Percentiles rank a stretch among this genome's conserved stretches.
phyloP scores from a whole-genome alignment of 2,113 vertebrate species.

The Tyto alba region DNA sequence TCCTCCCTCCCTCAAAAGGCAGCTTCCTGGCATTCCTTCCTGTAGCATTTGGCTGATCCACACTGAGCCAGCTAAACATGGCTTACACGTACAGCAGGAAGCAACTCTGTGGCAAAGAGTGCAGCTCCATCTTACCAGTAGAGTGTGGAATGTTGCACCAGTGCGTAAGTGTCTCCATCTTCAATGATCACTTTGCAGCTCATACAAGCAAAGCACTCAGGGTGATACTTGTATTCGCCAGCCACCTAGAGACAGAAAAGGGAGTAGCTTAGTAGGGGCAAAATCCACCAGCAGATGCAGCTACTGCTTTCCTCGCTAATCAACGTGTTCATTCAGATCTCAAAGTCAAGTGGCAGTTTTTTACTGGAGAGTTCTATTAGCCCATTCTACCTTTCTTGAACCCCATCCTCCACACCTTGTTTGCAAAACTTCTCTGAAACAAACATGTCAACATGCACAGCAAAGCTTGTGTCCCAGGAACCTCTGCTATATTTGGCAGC shows the following conservation, averaged over 20 bases:
- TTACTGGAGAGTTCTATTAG: not conserved
- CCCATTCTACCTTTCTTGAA: not conserved
- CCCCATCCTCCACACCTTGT: not conserved
- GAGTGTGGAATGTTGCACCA: conserved; percentile 89
- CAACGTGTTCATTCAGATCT: not conserved
- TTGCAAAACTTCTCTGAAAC: not conserved
- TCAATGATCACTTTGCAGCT: conserved; percentile 95
- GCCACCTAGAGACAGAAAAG: conserved; percentile 83
- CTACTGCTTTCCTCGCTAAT: not conserved
- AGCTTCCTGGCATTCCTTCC: not conserved
- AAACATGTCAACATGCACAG: not conserved
- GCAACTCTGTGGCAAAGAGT: not conserved
- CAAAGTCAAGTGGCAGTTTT: not conserved
- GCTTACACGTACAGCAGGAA: not conserved
- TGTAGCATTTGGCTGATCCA: not conserved
- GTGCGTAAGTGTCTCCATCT: conserved; percentile 89
- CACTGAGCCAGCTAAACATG: not conserved
- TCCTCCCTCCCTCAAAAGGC: not conserved
- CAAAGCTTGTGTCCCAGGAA: not conserved
- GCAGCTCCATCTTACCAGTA: conserved; percentile 83
- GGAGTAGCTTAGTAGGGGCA: not conserved
- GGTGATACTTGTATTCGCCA: conserved; percentile 95
- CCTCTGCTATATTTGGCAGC: conserved; percentile 37
- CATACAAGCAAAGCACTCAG: conserved; percentile 94
- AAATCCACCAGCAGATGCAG: not conserved